Evolutionary conservation across 2,113 vertebrate species (phyloP).

Genomic region (Halichoerus grypus): DNA sequence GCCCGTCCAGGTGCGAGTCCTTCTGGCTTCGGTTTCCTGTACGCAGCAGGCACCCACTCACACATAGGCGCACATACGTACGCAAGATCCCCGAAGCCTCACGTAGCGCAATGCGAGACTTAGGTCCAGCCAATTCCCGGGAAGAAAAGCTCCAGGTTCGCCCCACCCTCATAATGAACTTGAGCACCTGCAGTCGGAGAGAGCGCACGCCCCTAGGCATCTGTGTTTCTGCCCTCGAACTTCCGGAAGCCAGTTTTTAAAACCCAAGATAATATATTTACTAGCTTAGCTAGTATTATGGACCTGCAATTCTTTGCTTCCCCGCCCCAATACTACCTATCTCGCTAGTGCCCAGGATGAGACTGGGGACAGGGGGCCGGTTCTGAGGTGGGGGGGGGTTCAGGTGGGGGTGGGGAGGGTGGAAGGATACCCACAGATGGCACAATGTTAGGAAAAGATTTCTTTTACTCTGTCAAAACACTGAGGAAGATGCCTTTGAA

Average conservation of each 20-base stretch:
- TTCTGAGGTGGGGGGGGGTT: not conserved
- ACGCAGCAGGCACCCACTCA: not conserved
- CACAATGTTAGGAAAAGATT: not conserved
- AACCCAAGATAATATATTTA: not conserved
- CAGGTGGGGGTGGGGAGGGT: too few relatives aligned
- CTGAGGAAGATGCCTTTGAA: not conserved
- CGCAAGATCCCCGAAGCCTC: not conserved
- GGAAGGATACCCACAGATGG: not conserved
- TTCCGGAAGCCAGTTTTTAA: not conserved
- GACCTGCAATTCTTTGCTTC: not conserved
- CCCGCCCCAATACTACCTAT: not conserved
- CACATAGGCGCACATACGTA: not conserved
- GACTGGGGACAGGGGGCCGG: accelerated
- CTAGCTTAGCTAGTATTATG: not conserved
- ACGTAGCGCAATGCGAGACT: not conserved
- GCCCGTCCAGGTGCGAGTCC: not conserved
- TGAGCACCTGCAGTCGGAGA: not conserved
- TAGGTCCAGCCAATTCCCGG: not conserved
- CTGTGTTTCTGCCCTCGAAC: not conserved
- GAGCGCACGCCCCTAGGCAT: not conserved
- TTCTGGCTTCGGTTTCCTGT: not conserved
- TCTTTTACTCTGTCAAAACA: not conserved
- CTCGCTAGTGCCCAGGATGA: not conserved
- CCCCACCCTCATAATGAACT: not conserved
- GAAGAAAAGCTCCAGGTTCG: not conserved